phyloP scores from a whole-genome alignment of 2,888 invertebrate species.

The Isoperla grammatica region DNA sequence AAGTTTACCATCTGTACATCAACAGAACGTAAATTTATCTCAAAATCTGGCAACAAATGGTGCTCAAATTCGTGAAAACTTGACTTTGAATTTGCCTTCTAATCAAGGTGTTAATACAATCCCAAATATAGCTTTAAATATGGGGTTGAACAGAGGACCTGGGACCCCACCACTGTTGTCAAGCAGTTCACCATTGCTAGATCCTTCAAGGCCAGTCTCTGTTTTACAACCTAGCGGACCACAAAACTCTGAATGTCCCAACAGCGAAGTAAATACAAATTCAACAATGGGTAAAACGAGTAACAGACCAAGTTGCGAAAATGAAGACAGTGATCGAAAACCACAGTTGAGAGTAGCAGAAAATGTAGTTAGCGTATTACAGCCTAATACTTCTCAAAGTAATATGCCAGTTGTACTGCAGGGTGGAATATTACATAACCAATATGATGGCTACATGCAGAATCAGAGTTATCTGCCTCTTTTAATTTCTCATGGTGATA shows the following conservation, averaged over 20 bases:
- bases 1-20: neutral
- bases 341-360: no score
- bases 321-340: no score
- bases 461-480: neutral
- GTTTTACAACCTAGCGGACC: no score
- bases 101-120: neutral
- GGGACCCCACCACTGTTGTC: neutral
- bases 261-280: no score
- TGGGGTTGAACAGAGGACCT: neutral
- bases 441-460: constrained; percentile 5
- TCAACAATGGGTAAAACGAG: no score
- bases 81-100: neutral
- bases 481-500: neutral
- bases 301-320: no score
- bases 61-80: neutral
- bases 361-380: no score
- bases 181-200: neutral
- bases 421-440: neutral
- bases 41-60: neutral
- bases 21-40: neutral
- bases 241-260: no score
- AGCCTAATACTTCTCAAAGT: no score
- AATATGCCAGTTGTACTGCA: neutral
- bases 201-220: neutral
- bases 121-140: neutral